Conservation (phyloP, 2,113 vertebrate genomes). For the Spea multiplicata region DNA sequence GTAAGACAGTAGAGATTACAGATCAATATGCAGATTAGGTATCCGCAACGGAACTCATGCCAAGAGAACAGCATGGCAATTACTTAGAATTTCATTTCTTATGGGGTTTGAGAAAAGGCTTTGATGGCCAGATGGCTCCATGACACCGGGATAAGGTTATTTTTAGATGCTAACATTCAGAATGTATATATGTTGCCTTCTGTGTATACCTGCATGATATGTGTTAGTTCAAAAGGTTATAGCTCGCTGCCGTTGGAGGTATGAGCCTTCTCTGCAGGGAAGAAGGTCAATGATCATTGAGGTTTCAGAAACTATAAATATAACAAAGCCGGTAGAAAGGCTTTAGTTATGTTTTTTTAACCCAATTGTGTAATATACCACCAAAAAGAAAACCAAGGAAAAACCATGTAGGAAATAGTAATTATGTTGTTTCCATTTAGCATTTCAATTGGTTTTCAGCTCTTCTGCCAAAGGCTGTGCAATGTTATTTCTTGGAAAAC, state of each 20-base stretch:
- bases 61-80: conserved; percentile 46
- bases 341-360: background rate
- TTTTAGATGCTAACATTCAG: conserved; percentile 33
- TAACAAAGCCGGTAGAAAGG: background rate
- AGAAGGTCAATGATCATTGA: conserved; percentile 1
- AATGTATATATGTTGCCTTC: background rate
- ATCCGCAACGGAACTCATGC: conserved; percentile 33
- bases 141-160: conserved; percentile 36
- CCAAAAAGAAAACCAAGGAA: background rate
- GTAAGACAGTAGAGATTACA: conserved; percentile 40
- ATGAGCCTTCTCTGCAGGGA: background rate
- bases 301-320: background rate
- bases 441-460: conserved; percentile 6
- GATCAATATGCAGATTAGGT: conserved; percentile 46
- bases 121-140: conserved; percentile 47
- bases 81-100: conserved; percentile 43
- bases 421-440: conserved; percentile 4
- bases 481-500: conserved; percentile 11
- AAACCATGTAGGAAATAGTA: background rate
- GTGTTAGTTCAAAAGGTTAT: conserved; percentile 9
- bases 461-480: background rate
- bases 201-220: conserved; percentile 2
- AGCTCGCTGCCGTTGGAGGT: background rate
- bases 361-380: background rate
- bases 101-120: conserved; percentile 35